Percentiles rank a stretch among this genome's conserved stretches.
Evolutionary conservation across 2,888 invertebrate species (phyloP).

Genomic region (Leucophenga maculata): DNA sequence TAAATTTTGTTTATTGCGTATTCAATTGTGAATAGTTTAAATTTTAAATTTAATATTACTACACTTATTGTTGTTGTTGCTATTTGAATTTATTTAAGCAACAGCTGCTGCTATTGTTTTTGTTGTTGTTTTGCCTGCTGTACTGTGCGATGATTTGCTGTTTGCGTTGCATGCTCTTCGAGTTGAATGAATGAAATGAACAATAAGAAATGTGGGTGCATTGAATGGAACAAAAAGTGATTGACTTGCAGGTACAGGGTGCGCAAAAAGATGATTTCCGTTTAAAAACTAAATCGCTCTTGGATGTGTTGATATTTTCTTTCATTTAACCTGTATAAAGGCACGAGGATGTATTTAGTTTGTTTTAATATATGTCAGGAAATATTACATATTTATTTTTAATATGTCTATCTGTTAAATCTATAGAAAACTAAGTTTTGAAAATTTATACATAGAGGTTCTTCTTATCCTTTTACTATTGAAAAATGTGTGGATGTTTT

Average conservation of each 20-base stretch:
- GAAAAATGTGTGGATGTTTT: too few relatives aligned
- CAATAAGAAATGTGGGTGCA: not conserved
- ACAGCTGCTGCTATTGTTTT: not conserved
- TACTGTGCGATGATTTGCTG: not conserved
- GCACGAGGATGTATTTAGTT: too few relatives aligned
- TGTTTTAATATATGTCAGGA: too few relatives aligned
- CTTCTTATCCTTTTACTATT: too few relatives aligned
- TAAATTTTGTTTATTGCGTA: not conserved
- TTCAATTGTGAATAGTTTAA: not conserved
- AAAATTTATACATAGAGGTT: too few relatives aligned
- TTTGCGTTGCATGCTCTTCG: not conserved
- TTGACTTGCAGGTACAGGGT: not conserved
- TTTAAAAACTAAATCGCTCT: not conserved
- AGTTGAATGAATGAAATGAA: not conserved
- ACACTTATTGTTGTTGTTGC: not conserved
- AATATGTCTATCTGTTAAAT: too few relatives aligned
- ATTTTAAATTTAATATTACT: not conserved
- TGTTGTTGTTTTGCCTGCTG: slow-evolving; percentile 5
- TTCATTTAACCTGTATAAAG: too few relatives aligned
- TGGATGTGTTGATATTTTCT: not conserved
- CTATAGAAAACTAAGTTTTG: too few relatives aligned
- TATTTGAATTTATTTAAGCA: not conserved
- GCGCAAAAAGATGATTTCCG: not conserved
- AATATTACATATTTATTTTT: too few relatives aligned
- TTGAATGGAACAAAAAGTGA: not conserved